Conservation (phyloP, 2,113 vertebrate species). For the Scortum barcoo region DNA sequence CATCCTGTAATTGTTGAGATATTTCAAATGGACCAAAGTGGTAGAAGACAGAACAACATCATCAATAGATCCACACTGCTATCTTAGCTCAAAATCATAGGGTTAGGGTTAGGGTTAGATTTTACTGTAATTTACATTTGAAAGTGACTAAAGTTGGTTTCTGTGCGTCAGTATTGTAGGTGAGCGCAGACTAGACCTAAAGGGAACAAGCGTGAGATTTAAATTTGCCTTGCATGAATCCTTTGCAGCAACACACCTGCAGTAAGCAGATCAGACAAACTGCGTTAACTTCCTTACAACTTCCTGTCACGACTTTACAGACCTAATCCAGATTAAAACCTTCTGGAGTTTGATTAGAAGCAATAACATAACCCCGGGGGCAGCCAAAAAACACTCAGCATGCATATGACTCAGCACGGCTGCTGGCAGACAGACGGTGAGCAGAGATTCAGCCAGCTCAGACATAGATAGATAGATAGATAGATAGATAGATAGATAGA, state of each 20-base stretch:
- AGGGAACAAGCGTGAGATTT: background rate
- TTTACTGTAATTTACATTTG: background rate
- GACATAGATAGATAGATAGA: too few species aligned
- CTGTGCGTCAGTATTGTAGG: background rate
- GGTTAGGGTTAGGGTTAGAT: too few species aligned
- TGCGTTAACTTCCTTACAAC: constrained; percentile 14
- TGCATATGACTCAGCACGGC: constrained; percentile 51
- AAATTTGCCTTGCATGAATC: background rate
- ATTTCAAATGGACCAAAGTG: background rate
- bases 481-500: too few species aligned
- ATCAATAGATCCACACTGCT: background rate
- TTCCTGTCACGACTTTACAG: constrained; percentile 22
- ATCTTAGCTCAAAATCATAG: background rate
- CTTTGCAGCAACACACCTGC: background rate
- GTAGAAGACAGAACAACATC: background rate
- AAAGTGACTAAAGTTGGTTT: background rate
- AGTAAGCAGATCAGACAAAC: constrained; percentile 11
- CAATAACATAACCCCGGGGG: constrained; percentile 19
- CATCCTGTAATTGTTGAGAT: too few species aligned
- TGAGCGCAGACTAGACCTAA: background rate
- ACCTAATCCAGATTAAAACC: constrained; percentile 54
- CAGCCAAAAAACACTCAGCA: constrained; percentile 37
- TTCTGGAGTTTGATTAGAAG: constrained; percentile 30
- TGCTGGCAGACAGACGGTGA: constrained; percentile 1
- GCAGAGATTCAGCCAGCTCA: constrained; percentile 20